These are phyloP conservation scores for Dinocampus coccinellae DNA, from an alignment of 2,888 invertebrate genomes.

Conservation along the genomic window DNA sequence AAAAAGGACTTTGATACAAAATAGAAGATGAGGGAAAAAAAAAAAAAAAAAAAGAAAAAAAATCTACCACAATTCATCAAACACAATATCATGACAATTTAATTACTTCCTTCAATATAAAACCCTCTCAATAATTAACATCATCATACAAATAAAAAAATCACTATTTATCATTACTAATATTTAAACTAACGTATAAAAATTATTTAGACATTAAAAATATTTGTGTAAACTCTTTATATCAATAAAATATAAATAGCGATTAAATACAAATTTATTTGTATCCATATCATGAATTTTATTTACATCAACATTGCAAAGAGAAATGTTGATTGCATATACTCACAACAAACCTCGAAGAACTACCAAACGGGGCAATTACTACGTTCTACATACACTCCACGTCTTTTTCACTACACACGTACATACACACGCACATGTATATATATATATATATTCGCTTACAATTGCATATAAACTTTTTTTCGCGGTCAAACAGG, in stretches of 20 bases:
- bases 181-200: neutral
- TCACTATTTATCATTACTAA: neutral
- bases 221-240: neutral
- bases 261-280: conserved; percentile 27
- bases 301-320: conserved; percentile 5
- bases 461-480: conserved; percentile 12
- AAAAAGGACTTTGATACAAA: conserved; percentile 14
- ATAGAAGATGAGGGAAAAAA: too few relatives aligned
- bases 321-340: conserved; percentile 30
- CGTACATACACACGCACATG: neutral
- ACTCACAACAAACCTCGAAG: conserved; percentile 11
- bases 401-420: neutral
- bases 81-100: neutral
- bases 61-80: neutral
- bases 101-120: neutral
- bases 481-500: conserved; percentile 39
- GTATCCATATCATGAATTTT: conserved; percentile 12
- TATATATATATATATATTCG: conserved; percentile 4
- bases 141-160: neutral
- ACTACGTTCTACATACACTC: neutral
- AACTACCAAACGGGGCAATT: conserved; percentile 35
- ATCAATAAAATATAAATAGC: conserved; percentile 31
- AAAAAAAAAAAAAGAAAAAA: too few relatives aligned
- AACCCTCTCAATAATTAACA: neutral
- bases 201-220: neutral